phyloP scores from a whole-genome alignment of 2,797 vertebrate species.

The Mastacembelus armatus region DNA sequence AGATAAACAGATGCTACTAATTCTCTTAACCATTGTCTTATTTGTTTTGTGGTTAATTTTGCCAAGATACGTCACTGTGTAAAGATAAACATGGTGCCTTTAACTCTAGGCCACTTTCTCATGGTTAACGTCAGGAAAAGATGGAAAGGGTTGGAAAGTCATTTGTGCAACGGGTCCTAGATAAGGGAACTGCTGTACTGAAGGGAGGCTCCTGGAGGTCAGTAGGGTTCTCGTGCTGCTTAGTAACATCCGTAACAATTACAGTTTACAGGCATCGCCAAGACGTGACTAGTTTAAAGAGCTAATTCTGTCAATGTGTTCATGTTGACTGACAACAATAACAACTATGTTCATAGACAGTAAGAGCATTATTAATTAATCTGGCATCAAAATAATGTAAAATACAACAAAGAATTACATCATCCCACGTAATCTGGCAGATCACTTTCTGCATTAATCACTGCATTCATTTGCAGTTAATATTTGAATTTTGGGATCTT shows the following conservation, averaged over 20 bases:
- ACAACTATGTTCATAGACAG: not conserved
- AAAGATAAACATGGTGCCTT: conserved; percentile 27
- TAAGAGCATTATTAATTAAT: too few species aligned
- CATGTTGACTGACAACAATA: not conserved
- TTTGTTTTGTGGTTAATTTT: conserved; percentile 5
- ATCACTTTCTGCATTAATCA: too few species aligned
- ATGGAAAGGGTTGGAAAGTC: conserved; percentile 76
- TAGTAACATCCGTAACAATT: conserved; percentile 52
- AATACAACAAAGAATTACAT: not conserved
- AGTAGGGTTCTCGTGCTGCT: conserved; percentile 70
- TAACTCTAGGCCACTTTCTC: conserved; percentile 69
- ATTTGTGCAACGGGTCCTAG: conserved; percentile 73
- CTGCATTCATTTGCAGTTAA: too few species aligned
- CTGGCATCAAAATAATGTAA: too few species aligned
- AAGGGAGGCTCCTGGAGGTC: conserved; percentile 77
- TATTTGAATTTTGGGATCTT: too few species aligned
- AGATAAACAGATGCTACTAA: not conserved
- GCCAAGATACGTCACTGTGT: conserved; percentile 23
- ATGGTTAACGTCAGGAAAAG: conserved; percentile 75
- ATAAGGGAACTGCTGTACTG: conserved; percentile 67
- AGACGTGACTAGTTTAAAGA: conserved; percentile 19
- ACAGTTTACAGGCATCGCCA: conserved; percentile 18
- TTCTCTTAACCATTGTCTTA: not conserved
- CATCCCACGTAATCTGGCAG: too few species aligned
- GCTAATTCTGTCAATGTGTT: conserved; percentile 24